Evolutionary conservation across 1,140 invertebrate genomes (phyloP), one percentile per base, ranked within the genome.

Genomic region (Coenobita brevimanus): DNA sequence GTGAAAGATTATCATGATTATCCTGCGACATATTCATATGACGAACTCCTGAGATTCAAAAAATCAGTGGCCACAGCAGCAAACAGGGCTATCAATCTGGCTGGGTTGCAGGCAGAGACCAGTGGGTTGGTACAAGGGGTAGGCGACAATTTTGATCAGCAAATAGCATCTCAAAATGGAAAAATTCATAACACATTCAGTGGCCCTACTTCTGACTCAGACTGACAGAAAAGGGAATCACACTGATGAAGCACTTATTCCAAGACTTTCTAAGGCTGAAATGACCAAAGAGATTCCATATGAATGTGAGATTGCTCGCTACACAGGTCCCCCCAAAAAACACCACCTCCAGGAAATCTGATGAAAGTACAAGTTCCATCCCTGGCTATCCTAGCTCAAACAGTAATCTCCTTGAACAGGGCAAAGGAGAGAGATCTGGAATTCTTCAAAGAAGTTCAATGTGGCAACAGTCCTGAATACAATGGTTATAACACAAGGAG

Each of bases 401-500:
- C 30, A 6, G 71, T 24, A 75, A 38, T 38, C 8, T 75, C 38
- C 36, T 75, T 75, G 33, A 75, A 75, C 33, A 75, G 10, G 36
- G 71, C 27, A 3, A 75, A 24, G 71, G 71, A 38, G 21, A 4
- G 71, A 38, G 71, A 75, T 75, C 8, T 75, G 8, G 71, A 15
- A 33, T 75, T 75, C n/a, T 38, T 75, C 8, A 33, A 36, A 75
- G 36, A 33, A 10, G 36, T 38, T 36, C 36, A 8, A 13, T 15
- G 36, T 15, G 71, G 71, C 36, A 33, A 33, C 36, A 33, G 71
- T n/a, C 71, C 71, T 15, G 71, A 75, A 36, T 75, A 75, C 36
- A 75, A 38, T 75, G 71, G 71, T 33, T 75, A 75, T 33, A 75
- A 75, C n/a, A 38, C 71, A 8, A 75, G 36, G 71, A 75, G 36